Evolutionary conservation across 2,113 vertebrate genomes (phyloP), one percentile per base, ranked within the genome.

Genomic region (Pogona vitticeps): DNA sequence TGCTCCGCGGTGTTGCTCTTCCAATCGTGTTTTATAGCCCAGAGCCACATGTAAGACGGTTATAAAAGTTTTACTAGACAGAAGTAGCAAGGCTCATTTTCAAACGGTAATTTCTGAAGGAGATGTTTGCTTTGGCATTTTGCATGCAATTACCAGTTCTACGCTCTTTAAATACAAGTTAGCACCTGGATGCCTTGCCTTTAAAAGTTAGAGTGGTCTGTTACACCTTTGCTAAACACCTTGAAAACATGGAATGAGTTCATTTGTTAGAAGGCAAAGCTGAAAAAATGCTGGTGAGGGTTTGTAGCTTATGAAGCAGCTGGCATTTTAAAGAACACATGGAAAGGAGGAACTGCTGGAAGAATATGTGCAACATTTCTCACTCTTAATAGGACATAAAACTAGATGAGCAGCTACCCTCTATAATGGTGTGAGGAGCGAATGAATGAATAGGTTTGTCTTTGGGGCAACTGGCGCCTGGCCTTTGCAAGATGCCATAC

Each of bases 51-150:
- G 93, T 89, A 90, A 89, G 68, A 92, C 17, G 85, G 87, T 86
- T 92, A 85, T 95, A 95, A 95, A 95, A 92, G 76, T 89, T 93
- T 88, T 91, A 89, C 79, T 91, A 79, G 92, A 1, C 23, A 87
- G 88, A 76, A 84, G 76, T 83, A 90, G 92, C 82, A 76, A 81
- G n/a, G 79, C 42, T 85, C n/a, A 89, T 89, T 93, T 93, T 93
- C 84, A 93, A 88, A 91, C 90, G 92, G 86, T 76, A 46, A 52
- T 59, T 85, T 70, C 87, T 36, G 21, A 36, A 83, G 78, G 85
- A 88, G 83, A 82, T 85, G 87, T 88, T 94, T 88, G 38, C 84
- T 92, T 91, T 90, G 83, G 73, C 79, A 85, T 52, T 85, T 3
- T 12, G 76, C 14, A 17, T 81, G 85, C 20, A 33, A 72, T 89